Conservation (phyloP, 2,797 vertebrate species). For the Micrastur ruficollis region DNA sequence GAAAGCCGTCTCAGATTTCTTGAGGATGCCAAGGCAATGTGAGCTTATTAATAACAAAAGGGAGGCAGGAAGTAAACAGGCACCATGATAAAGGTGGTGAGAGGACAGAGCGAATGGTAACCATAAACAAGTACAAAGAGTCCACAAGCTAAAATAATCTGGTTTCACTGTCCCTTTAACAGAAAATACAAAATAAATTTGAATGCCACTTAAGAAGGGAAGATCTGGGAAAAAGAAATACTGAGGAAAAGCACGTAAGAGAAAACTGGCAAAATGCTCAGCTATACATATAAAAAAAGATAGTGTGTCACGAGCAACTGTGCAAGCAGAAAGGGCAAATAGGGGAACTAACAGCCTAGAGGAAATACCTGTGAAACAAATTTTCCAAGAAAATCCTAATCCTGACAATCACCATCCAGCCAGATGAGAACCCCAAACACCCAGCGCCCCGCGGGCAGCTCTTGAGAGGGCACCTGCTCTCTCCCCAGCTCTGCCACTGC, state of each 20-base stretch:
- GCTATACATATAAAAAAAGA: not conserved
- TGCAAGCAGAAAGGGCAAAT: not conserved
- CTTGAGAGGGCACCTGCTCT: not conserved
- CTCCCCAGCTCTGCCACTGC: not conserved
- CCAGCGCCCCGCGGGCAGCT: fast-evolving
- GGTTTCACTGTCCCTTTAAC: not conserved
- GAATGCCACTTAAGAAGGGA: not conserved
- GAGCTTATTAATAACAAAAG: not conserved
- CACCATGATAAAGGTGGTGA: not conserved
- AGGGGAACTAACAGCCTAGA: not conserved
- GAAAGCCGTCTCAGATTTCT: not conserved
- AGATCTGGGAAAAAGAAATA: not conserved
- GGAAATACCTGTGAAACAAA: not conserved
- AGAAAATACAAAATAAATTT: not conserved
- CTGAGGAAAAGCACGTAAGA: conserved; percentile 16
- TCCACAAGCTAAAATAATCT: not conserved
- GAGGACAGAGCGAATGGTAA: fast-evolving
- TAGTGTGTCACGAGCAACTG: not conserved
- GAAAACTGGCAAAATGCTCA: not conserved
- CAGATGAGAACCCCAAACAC: not conserved
- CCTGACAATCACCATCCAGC: not conserved
- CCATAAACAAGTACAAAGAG: not conserved
- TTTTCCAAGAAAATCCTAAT: not conserved
- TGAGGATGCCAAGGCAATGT: not conserved
- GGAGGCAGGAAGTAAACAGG: not conserved